Evolutionary conservation across 2,888 invertebrate genomes (phyloP), one percentile per base, ranked within the genome.

Genomic region (Nephrotoma flavescens): DNA sequence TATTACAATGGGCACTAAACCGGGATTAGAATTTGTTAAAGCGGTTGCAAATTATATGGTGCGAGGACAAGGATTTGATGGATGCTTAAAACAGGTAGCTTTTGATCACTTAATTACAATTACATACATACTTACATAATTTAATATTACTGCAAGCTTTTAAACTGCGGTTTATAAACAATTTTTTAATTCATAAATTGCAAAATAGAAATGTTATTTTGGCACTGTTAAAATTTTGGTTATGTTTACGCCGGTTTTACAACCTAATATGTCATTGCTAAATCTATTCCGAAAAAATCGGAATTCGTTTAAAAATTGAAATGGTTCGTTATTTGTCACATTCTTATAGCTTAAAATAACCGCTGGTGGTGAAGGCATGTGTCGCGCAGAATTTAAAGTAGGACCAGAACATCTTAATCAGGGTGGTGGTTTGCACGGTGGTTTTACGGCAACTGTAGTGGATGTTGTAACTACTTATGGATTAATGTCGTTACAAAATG

Each of bases 341-440:
- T 71, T 31, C 2, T 31, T 3, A 2, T 3, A 85, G 85, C 19
- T 87, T 93, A 92, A 90, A 93, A 0, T 90, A 92, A 90, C 89
- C 91, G 0, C 88, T 42, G 95, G 95, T 87, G 95, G 94, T n/a
- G 92, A 95, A 89, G 97, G 97, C 0, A 93, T 92, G 86, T 95
- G 96, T 90, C 90, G 93, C 42, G 96, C 96, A 19, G 95, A 97
- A 91, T 94, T 98, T 89, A 94, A 93, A 89, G 95, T 98, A 0
- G 93, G 92, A 0, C 92, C 95, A 4, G 95, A 96, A 88, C 96
- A 97, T 90, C 92, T 95, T 1, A 98, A 98, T 91, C 91, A 92
- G 12, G 93, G 94, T 6, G 97, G 96, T 0, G 94, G 94, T 0
- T 91, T 98, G 4, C 98, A 98, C 90, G 98, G 98, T 2, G 98